Evolutionary conservation across 2,888 invertebrate species (phyloP).

Genomic region (Melanotus villosus): DNA sequence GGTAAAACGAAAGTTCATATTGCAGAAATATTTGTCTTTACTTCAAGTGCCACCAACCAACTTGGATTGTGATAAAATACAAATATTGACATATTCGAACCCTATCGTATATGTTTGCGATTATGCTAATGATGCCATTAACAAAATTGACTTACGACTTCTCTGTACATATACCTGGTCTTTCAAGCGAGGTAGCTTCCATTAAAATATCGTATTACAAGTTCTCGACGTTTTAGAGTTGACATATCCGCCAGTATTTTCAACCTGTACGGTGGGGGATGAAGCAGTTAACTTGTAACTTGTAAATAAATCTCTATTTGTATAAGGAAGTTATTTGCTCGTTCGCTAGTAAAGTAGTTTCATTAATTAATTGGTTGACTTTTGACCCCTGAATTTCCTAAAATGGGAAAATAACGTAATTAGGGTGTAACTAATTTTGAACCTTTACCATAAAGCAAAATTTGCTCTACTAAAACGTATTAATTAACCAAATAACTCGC

Average conservation of each 20-base stretch:
- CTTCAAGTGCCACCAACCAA: background rate
- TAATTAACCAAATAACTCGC: constrained; percentile 4
- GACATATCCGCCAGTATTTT: background rate
- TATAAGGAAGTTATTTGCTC: background rate
- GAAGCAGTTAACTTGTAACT: background rate
- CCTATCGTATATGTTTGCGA: constrained; percentile 37
- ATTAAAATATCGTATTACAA: constrained; percentile 32
- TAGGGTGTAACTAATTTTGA: background rate
- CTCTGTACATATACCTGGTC: constrained; percentile 17
- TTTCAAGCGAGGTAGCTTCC: constrained; percentile 19
- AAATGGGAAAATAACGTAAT: background rate
- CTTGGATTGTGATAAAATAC: background rate
- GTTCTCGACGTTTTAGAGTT: constrained; percentile 1
- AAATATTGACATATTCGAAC: constrained; percentile 27
- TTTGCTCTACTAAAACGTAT: constrained; percentile 3
- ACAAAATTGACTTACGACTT: constrained; percentile 44
- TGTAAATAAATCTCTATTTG: constrained; percentile 1
- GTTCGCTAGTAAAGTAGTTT: background rate
- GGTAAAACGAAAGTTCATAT: no score
- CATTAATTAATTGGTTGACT: background rate
- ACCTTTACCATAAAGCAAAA: background rate
- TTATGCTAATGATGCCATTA: constrained; percentile 51
- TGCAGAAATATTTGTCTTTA: no score
- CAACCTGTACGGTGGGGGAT: background rate
- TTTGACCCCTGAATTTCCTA: background rate